Base-by-base conservation (phyloP, 2,888 invertebrate species). In the Ctena decussata region DNA sequence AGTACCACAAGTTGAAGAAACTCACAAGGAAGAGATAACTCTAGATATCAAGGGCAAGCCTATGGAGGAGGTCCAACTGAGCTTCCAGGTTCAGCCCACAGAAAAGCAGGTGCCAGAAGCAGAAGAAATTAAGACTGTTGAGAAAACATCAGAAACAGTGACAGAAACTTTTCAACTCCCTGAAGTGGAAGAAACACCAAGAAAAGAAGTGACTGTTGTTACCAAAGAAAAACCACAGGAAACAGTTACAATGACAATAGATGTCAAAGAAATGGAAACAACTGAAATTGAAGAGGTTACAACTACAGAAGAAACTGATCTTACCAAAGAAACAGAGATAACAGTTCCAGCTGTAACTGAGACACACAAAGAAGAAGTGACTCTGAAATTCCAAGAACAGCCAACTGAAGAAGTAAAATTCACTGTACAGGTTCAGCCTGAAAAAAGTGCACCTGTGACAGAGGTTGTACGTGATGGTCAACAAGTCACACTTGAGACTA, bases 61-160 rank as follows among this genome's bases (percentile, higher is more conserved):
- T 35, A 81, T 86, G 57, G 92, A 94, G 80, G 93, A 93, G 80
- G 91, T 94, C 39, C 89, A 93, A 71, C 84, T 94, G n/a, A 87
- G 91, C 65, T 82, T 95, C 76, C 91, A 93, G 49, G 78, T 93
- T 65, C 82, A 91, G 37, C 86, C 90, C 39, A 72, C 80, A n/a
- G 90, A 91, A 75, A 87, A 90, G 65, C 87, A 89, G 71, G 87
- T 85, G 32, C 89, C 91, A 21, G 87, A 91, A 53, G 80, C 81
- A 27, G 79, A 90, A 76, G 90, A 88, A 44, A 84, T 89, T 3
- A 80, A 77, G 27, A 91, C 90, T 53, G 77, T 79, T 73, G 86
- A 87, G 60, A 85, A 79, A 15, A 76, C 87, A 37, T 85, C 84
- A 72, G 91, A 91, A 76, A 87, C 84, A 21, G 85, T 82, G 8